phyloP scores from a whole-genome alignment of 2,113 vertebrate species.

The Ardeotis arabs region DNA sequence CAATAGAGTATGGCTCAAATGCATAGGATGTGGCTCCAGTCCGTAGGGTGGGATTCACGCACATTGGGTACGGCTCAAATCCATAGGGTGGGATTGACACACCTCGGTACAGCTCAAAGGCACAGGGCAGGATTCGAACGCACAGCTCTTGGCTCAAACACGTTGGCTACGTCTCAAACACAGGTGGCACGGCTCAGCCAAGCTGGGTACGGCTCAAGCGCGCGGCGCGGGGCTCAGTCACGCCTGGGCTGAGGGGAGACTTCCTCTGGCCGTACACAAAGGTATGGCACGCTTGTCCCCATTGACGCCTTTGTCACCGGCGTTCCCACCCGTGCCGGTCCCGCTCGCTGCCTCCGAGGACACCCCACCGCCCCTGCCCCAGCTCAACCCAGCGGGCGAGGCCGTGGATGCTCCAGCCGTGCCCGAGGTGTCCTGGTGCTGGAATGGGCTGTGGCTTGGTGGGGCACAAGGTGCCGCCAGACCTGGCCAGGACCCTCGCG shows the following conservation, averaged over 20 bases:
- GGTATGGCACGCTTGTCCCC: too few species aligned
- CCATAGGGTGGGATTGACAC: accelerated
- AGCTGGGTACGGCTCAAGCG: accelerated
- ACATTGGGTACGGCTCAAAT: accelerated
- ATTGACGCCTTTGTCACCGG: too few species aligned
- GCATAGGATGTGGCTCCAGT: accelerated
- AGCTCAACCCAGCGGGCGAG: accelerated
- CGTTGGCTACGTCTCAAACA: background rate
- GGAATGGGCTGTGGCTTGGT: accelerated
- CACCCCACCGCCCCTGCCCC: accelerated
- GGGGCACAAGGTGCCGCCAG: accelerated
- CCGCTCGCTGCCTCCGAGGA: accelerated
- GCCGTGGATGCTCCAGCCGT: accelerated
- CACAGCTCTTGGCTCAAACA: accelerated
- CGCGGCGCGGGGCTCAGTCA: too few species aligned
- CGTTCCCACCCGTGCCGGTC: accelerated
- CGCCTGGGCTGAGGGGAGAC: too few species aligned
- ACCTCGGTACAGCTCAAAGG: too few species aligned
- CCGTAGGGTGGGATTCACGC: accelerated
- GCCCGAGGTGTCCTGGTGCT: accelerated
- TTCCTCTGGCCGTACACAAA: accelerated
- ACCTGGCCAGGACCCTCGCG: background rate
- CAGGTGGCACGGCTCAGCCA: too few species aligned
- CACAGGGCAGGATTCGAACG: background rate
- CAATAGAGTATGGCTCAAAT: accelerated